A percentile compares a stretch with the other conserved stretches of the same genome.
These are phyloP conservation scores for Karalla daura DNA, from an alignment of 2,797 vertebrate genomes.

Conservation along the genomic window DNA sequence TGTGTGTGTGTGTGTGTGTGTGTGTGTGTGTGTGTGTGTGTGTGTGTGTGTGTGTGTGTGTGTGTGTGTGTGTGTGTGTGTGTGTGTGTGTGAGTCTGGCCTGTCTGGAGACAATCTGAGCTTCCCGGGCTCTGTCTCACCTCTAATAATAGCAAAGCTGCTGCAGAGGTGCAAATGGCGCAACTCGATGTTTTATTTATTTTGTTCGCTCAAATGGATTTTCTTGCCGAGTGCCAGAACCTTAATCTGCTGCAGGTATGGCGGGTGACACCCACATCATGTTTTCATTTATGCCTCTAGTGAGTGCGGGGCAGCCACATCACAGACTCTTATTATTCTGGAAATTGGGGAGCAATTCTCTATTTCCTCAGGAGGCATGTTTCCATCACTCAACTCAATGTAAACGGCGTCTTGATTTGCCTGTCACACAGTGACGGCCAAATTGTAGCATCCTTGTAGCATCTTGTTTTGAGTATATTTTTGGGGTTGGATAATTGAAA, in stretches of 20 bases:
- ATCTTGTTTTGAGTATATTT: not conserved
- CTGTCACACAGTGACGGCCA: slow-evolving; percentile 6
- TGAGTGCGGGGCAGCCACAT: slow-evolving; percentile 41
- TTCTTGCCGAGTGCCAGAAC: slow-evolving; percentile 62
- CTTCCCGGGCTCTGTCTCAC: slow-evolving; percentile 44
- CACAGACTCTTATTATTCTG: slow-evolving; percentile 61
- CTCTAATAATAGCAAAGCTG: slow-evolving; percentile 77
- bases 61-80: slow-evolving; percentile 8
- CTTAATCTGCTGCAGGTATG: slow-evolving; percentile 70
- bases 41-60: slow-evolving; percentile 6
- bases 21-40: slow-evolving; percentile 5
- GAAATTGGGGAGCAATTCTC: slow-evolving; percentile 46
- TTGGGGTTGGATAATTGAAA: not conserved
- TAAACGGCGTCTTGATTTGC: slow-evolving; percentile 22
- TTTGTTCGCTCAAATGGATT: slow-evolving; percentile 75
- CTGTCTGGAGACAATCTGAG: slow-evolving; percentile 48
- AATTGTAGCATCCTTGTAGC: slow-evolving; percentile 1
- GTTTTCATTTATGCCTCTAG: slow-evolving; percentile 76
- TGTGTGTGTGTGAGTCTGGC: slow-evolving; percentile 10
- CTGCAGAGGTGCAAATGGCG: slow-evolving; percentile 67
- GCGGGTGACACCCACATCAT: slow-evolving; percentile 67
- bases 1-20: no score
- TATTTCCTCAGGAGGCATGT: slow-evolving; percentile 46
- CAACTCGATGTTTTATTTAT: slow-evolving; percentile 81
- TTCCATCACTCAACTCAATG: slow-evolving; percentile 58